Percentiles rank a stretch among this genome's conserved stretches.
These are phyloP conservation scores for Monomorium pharaonis DNA, from an alignment of 1,140 invertebrate species.

Conservation along the genomic window DNA sequence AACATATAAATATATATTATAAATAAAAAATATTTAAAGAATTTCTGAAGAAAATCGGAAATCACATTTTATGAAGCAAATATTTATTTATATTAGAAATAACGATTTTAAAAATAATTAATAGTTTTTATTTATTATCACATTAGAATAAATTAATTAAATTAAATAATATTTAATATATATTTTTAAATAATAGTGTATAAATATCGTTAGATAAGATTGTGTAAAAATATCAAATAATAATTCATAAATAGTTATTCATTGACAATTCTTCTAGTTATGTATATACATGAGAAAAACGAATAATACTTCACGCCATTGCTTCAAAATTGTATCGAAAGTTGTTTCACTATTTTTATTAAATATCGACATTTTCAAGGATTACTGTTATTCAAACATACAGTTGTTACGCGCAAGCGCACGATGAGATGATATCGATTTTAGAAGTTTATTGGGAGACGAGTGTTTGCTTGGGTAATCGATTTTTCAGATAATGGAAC, in stretches of 20 bases:
- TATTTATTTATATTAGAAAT: not conserved
- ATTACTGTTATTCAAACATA: slow-evolving; percentile 57
- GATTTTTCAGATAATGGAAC: slow-evolving; percentile 58
- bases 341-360: slow-evolving; percentile 48
- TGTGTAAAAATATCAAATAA: not conserved
- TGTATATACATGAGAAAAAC: not conserved
- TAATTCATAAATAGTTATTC: not conserved
- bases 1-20: no score
- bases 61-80: not conserved
- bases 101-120: not conserved
- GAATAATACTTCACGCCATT: slow-evolving; percentile 16
- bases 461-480: slow-evolving; percentile 53
- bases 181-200: not conserved
- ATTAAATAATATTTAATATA: not conserved
- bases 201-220: not conserved
- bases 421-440: slow-evolving; percentile 52
- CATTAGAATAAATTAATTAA: not conserved
- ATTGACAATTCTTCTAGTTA: not conserved
- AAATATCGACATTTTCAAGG: slow-evolving; percentile 56
- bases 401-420: slow-evolving; percentile 5
- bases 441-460: slow-evolving; percentile 55
- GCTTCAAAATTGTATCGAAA: slow-evolving; percentile 41
- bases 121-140: not conserved
- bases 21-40: not conserved
- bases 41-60: not conserved